Evolutionary conservation across 2,113 vertebrate species (phyloP), one percentile per base, ranked within the genome.

Genomic region (Paralichthys olivaceus): DNA sequence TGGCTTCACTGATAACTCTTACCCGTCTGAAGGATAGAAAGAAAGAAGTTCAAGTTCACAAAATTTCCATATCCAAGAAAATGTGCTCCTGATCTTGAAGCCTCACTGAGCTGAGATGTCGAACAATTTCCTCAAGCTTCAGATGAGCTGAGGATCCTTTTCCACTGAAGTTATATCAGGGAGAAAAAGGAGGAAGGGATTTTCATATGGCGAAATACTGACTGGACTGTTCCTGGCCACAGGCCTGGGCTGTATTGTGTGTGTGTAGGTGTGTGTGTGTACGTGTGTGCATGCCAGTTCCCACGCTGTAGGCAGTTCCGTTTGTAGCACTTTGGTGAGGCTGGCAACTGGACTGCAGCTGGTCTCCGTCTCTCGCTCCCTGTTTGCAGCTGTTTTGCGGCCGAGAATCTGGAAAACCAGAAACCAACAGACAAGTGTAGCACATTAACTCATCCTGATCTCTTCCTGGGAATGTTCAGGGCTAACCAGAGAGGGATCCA

Each of bases 341-440:
- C 69, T 88, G 91, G 88, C 88, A 88, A 87, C 91, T 80, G 79
- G 84, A 75, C 83, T 75, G 79, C 91, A 92, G 88, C 91, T 92
- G 91, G 79, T 72, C 57, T 71, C 71, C 49, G 81, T 86, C 85
- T 89, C 69, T 64, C 54, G 57, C 67, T 67, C 70, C 55, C 77
- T 45, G 69, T 9, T 56, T 76, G 82, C 87, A 87, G 86, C 89
- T 91, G 87, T 63, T 11, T 53, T 55, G 76, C 2, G 23, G 77
- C 67, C 37, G 0, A 65, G n/a, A 0, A 65, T 19, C 83, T 59
- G 51, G 69, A 79, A 84, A 85, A 64, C 57, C 66, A 26, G 69
- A 54, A 64, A 86, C 81, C 72, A 74, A 80, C 67, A 81, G 80
- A 81, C 83, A 79, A 77, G 69, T 65, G 72, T 56, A 23, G 37